phyloP scores from a whole-genome alignment of 1,140 invertebrate genomes.

The Pentalonia nigronervosa region DNA sequence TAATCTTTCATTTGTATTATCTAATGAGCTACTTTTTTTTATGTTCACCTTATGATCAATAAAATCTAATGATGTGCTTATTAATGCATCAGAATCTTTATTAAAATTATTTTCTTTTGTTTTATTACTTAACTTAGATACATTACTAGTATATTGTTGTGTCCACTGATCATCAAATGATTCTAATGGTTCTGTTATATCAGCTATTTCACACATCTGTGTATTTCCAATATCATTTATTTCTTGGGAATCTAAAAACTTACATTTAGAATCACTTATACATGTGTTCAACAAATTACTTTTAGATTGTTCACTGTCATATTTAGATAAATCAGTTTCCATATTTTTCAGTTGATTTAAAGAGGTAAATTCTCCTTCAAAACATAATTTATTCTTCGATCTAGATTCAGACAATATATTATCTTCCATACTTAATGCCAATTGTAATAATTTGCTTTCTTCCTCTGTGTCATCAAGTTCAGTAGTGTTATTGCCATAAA shows the following conservation, averaged over 20 bases:
- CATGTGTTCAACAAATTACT: not conserved
- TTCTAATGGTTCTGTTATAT: slow-evolving; percentile 51
- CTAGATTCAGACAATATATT: slow-evolving; percentile 23
- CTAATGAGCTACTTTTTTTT: not conserved
- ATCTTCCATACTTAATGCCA: slow-evolving; percentile 52
- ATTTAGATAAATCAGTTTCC: not conserved
- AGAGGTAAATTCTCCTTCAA: slow-evolving; percentile 31
- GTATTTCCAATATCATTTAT: slow-evolving; percentile 40
- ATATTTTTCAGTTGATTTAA: slow-evolving; percentile 30
- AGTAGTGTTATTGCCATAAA: slow-evolving; percentile 16
- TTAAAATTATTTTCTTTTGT: not conserved
- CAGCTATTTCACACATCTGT: slow-evolving; percentile 57
- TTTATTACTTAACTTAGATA: not conserved
- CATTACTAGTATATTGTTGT: slow-evolving; percentile 15
- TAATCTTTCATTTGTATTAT: not conserved
- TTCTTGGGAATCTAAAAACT: not conserved
- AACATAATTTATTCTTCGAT: slow-evolving; percentile 1
- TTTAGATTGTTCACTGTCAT: not conserved
- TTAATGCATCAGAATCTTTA: not conserved
- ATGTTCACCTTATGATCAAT: not conserved
- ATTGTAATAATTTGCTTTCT: slow-evolving; percentile 42
- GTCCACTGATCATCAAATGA: slow-evolving; percentile 53
- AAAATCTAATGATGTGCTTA: not conserved
- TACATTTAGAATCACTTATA: not conserved
- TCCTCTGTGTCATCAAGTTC: slow-evolving; percentile 34